phyloP scores from a whole-genome alignment of 2,113 vertebrate species.

The Plestiodon gilberti region DNA sequence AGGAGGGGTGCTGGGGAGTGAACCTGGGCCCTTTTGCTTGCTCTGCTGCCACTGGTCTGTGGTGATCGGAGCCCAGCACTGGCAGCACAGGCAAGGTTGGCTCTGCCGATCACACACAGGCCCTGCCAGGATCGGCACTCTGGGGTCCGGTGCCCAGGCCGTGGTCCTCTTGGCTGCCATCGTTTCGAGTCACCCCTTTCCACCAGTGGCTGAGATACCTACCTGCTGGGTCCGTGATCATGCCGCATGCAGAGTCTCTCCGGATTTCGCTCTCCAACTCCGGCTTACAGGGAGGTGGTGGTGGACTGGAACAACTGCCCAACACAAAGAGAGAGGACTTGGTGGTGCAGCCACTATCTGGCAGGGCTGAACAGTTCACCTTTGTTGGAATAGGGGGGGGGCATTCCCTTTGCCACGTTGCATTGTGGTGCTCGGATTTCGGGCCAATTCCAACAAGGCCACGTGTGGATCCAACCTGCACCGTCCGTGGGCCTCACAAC shows the following conservation, averaged over 20 bases:
- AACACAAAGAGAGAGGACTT: constrained; percentile 16
- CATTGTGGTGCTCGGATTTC: neutral
- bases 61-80: neutral
- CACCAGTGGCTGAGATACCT: neutral
- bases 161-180: neutral
- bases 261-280: constrained; percentile 76
- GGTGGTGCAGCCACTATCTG: neutral
- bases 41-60: neutral
- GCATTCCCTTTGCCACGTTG: neutral
- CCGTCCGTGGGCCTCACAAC: no score
- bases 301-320: constrained; percentile 60
- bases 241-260: constrained; percentile 80
- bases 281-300: constrained; percentile 70
- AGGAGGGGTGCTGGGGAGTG: neutral
- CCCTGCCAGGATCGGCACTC: no score
- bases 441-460: neutral
- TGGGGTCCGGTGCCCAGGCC: neutral
- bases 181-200: neutral
- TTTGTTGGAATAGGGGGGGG: neutral
- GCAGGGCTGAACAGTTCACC: neutral
- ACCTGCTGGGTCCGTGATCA: constrained; percentile 80
- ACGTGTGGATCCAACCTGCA: neutral
- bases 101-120: neutral
- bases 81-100: neutral
- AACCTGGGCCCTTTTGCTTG: neutral